Evolutionary conservation across 2,797 vertebrate genomes (phyloP), one percentile per base, ranked within the genome.

Genomic region (Paedocypris micromegethes): DNA sequence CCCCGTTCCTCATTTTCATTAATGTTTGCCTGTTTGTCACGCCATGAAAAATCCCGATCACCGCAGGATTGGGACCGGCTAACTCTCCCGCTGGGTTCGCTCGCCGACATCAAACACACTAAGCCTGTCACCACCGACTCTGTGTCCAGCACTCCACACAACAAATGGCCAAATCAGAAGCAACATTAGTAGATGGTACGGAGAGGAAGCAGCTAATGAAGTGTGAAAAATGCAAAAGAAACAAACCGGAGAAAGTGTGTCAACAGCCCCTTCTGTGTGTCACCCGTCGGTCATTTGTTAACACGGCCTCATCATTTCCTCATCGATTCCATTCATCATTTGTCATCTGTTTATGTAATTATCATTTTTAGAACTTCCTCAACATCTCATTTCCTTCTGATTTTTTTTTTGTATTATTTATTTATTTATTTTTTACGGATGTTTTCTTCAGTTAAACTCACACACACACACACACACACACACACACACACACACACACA

Each of bases 81-180:
- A 66, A 60, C n/a, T 9, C 63, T 45, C 56, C 41, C 3, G 57
- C 64, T 72, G 75, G 59, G 78, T 63, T 75, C 69, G 69, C 76
- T 80, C 67, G 63, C 64, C 46, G 76, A 67, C 76, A 80, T 83
- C 80, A 72, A 52, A 75, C 77, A 80, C 50, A 79, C 77, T 79
- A 77, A 82, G 78, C 73, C 73, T 79, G 76, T 80, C 75, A 80
- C 45, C 3, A 55, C 65, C 70, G 68, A 63, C 68, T 69, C 66
- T 62, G 78, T 64, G 58, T 70, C 68, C 43, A 79, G 72, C 74
- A 77, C 78, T 85, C 77, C 72, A 74, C 83, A 79, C 57, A 67
- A 76, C 75, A 69, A 83, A 81, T 82, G 85, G 81, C 81, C 80
- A 84, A 83, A 84, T 80, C 81, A 85, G 80, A 88, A 83, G 78